Base-by-base conservation (phyloP, 2,888 invertebrate genomes). In the Heliconius ismenius region DNA sequence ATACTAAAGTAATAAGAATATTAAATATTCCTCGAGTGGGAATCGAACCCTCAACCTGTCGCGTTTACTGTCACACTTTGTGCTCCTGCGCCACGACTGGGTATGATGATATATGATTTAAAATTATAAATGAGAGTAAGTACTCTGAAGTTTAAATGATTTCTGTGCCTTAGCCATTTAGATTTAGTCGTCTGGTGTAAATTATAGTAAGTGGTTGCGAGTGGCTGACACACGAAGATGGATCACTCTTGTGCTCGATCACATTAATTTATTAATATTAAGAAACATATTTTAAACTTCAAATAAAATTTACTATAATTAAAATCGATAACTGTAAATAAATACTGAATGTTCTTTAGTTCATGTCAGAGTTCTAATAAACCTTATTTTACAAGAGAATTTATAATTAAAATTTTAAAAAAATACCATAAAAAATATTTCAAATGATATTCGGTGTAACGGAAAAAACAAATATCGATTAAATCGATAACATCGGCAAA, bases 401-500 rank as follows among this genome's bases (percentile, higher is more conserved):
- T 36, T 32, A 10, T 68, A 68, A 67, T 58, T 68, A 60, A 74
- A 58, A 26, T 62, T 15, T 24, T 6, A 26, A 24, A 21, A 64
- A n/a, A 64, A 36, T 24, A 39, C 2, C 2, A 4, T 11, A 39
- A 58, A 58, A 24, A 60, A 39, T 39, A 9, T 24, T 39, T 58
- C 7, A 58, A 70, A n/a, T 32, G 3, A 70, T 32, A 70, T 11
- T 32, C 13, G 24, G 9, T 21, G 2, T 70, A 54, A 70, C 54
- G 32, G 28, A 58, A 62, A 26, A 39, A 73, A 36, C 60, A 72
- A 58, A 72, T 72, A 24, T 62, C 72, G 39, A 73, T 73, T 73
- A 49, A 69, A 63, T 32, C 24, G 68, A 58, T 74, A 74, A 54
- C 32, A 74, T 65, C 65, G 62, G 69, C 60, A 69, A 60, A 69